Evolutionary conservation across 2,113 vertebrate genomes (phyloP), one percentile per base, ranked within the genome.

Genomic region (Saccopteryx bilineata): DNA sequence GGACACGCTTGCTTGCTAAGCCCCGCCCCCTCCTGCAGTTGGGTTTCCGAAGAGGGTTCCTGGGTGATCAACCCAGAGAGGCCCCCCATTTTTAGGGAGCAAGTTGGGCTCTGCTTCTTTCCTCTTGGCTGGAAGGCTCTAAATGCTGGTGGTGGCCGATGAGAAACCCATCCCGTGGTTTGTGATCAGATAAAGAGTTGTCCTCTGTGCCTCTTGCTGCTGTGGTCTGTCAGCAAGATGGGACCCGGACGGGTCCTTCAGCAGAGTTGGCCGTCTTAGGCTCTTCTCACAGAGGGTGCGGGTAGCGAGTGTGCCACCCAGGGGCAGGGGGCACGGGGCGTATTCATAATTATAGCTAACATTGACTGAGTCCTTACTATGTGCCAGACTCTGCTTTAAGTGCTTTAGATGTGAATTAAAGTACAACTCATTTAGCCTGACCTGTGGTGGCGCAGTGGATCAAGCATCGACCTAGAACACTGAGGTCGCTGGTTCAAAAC

Each of bases 241-340:
- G 66, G 65, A 91, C 39, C 26, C 9, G 23, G 74, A 39, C 39
- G 39, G 39, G 39, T 39, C 39, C 39, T 39, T 39, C 39, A 39
- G 39, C 39, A 39, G 39, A 39, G 39, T 39, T 39, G 39, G 39
- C 39, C 39, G 39, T 39, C 39, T 39, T 39, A 39, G 39, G 39
- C 39, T 39, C 39, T 66, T 93, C 39, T 80, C 76, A 33, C 9
- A 21, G 4, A n/a, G 39, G 9, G 33, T 60, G 23, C 23, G 15
- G 0, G 1, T 4, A 9, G 21, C 17, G 14, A 2, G 1, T 60
- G 21, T 26, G 54, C 85, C 18, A 39, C 39, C 39, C 9, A 15
- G 54, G 33, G 11, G 39, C 46, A 46, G 28, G 24, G 5, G 14
- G 21, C 52, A 17, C 6, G 2, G 10, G 9, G 31, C 8, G 13